Evolutionary conservation across 2,113 vertebrate genomes (phyloP), one percentile per base, ranked within the genome.

Genomic region (Cyphomyrus discorhynchus): DNA sequence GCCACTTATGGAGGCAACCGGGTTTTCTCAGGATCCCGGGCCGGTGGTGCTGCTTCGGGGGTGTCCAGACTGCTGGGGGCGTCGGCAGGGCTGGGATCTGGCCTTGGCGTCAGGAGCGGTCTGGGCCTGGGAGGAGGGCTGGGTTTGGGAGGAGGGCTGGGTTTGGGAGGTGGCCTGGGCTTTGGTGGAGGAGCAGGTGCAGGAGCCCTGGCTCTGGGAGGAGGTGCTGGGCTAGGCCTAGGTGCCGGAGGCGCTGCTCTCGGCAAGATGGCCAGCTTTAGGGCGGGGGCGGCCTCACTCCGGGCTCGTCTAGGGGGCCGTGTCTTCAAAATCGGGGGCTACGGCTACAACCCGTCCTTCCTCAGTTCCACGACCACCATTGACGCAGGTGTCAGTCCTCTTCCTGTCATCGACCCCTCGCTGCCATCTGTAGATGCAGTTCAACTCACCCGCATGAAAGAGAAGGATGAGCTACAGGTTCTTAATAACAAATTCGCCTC

Each of bases 401-500:
- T 94, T 7, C 93, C 92, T 17, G 93, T 77, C 39, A 91, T 95
- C 52, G 93, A 95, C 88, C 94, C 94, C 58, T 91, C 93, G 2
- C 90, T 95, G 27, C 94, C 94, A 19, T 94, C 94, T 8, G 66
- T 91, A 88, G 92, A 94, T 53, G 80, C 89, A 1, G 92, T 93
- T 91, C 94, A 94, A 86, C 58, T 92, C 49, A 94, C 91, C 47
- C 91, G 93, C 39, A 7, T 94, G 62, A 92, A 91, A 56, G 93
- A 94, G 89, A 94, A 94, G 80, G 93, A 92, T 84, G 93, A 94
- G 31, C 92, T 94, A 62, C 93, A 94, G 90, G 88, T 5, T 17
- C 92, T 94, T 15, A 94, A 94, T 87, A 90, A 94, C 89, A 94
- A 93, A 89, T 94, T 94, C 82, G 94, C 93, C n/a, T 70, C 90